phyloP scores from a whole-genome alignment of 2,888 invertebrate species.

The Scrobipalpa costella region DNA sequence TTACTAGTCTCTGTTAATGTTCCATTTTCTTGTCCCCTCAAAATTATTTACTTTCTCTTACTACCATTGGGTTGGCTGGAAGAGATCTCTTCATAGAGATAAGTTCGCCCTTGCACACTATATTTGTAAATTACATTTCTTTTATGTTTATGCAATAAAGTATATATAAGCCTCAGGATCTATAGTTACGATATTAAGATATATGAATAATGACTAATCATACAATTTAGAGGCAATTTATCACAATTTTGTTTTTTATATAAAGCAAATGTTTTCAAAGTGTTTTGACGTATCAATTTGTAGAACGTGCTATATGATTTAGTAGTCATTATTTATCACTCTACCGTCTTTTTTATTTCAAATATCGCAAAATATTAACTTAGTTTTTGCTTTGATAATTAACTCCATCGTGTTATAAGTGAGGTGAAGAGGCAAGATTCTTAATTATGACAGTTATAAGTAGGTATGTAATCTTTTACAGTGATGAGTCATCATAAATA shows the following conservation, averaged over 20 bases:
- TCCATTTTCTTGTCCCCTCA: too few species aligned
- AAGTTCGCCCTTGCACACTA: too few species aligned
- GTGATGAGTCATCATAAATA: too few species aligned
- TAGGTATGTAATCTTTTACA: too few species aligned
- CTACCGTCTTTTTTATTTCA: neutral
- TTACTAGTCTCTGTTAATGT: too few species aligned
- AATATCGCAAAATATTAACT: neutral
- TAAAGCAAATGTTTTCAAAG: neutral
- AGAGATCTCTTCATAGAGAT: too few species aligned
- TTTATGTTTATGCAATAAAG: too few species aligned
- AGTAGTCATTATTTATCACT: neutral
- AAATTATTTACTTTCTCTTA: too few species aligned
- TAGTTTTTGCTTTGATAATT: neutral
- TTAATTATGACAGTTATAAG: neutral
- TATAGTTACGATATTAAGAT: too few species aligned
- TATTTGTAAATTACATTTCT: too few species aligned
- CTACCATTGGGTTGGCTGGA: too few species aligned
- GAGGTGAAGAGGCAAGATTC: neutral
- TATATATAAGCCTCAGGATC: too few species aligned
- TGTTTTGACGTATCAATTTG: constrained; percentile 10
- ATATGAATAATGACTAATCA: neutral
- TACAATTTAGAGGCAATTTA: constrained; percentile 1
- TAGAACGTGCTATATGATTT: neutral
- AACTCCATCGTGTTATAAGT: neutral
- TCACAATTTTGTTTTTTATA: neutral